Evolutionary conservation across 2,888 invertebrate genomes (phyloP), one percentile per base, ranked within the genome.

Genomic region (Agrochola circellaris): DNA sequence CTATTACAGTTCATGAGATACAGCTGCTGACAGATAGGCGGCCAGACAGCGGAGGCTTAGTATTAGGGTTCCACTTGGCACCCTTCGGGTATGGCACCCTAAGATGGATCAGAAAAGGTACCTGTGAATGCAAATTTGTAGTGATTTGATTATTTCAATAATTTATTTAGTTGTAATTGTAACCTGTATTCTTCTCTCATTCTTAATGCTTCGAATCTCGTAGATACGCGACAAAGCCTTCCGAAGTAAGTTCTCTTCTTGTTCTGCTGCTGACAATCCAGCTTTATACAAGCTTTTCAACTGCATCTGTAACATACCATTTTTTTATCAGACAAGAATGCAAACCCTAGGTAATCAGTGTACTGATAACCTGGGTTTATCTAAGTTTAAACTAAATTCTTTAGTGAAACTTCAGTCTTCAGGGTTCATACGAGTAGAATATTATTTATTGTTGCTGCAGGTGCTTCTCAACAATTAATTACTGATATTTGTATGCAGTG

Each of bases 141-240:
- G 38, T 15, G 23, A 11, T 48, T 48, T 48, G 38, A 64, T 62
- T n/a, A 38, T n/a, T 64, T 38, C 5, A n/a, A 42, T 65, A 15
- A n/a, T 51, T 30, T 9, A 66, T 23, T 66, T 30, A 17, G 11
- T 66, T 26, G 20, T 66, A n/a, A 67, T 9, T 68, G 9, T 68
- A 68, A 68, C 98, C 97, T 98, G 98, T 90, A 99, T 98, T 80
- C 99, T 97, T 68, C 98, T 97, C 91, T 99, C 99, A 94, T 99
- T 99, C 90, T 98, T 97, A 54, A 99, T 98, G 51, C 98, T 97
- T 66, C 99, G 97, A 76, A 99, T 99, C 94, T 99, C 99, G 89
- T 98, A 98, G 73, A 99, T 99, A 91, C 98, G 98, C 38, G 98
- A 97, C 48, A 99, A 94, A 0, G 99, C 98, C 83, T 98, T 98